These are phyloP conservation scores for Lithophane semibrunnea DNA, from an alignment of 2,888 invertebrate species.

Conservation along the genomic window DNA sequence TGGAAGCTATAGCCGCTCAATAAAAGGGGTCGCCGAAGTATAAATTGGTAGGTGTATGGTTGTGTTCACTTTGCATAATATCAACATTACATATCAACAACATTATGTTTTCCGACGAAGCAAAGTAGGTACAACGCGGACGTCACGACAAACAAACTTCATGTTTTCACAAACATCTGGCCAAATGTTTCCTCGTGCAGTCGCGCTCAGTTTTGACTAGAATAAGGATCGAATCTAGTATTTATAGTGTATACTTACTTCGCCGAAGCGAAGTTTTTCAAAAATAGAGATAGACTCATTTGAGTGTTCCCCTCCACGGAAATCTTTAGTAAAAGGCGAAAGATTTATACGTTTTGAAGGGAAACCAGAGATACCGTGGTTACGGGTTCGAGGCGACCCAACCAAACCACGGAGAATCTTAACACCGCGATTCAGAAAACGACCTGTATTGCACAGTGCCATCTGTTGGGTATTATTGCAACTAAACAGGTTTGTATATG, in stretches of 20 bases:
- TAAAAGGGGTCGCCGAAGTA: constrained; percentile 2
- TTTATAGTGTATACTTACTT: neutral
- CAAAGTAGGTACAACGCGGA: constrained; percentile 20
- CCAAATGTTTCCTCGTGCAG: constrained; percentile 12
- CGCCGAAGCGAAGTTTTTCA: constrained; percentile 3
- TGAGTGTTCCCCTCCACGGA: constrained; percentile 94
- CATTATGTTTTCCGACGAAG: constrained; percentile 26
- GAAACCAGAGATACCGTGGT: constrained; percentile 88
- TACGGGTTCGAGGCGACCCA: neutral
- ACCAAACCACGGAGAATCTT: constrained; percentile 12
- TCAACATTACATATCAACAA: constrained; percentile 44
- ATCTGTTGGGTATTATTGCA: constrained; percentile 10
- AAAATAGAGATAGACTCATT: constrained; percentile 88
- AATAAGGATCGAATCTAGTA: too few species aligned
- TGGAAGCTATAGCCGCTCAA: neutral
- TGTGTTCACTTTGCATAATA: constrained; percentile 19
- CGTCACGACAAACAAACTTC: constrained; percentile 28
- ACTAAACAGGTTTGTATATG: neutral
- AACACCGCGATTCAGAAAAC: constrained; percentile 27
- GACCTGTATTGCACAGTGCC: constrained; percentile 10
- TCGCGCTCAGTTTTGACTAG: constrained; percentile 3
- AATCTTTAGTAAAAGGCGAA: constrained; percentile 95
- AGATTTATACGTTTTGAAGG: constrained; percentile 93
- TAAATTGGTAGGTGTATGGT: neutral
- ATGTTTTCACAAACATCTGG: constrained; percentile 37